phyloP scores from a whole-genome alignment of 2,113 vertebrate species.

The Anguilla japonica region DNA sequence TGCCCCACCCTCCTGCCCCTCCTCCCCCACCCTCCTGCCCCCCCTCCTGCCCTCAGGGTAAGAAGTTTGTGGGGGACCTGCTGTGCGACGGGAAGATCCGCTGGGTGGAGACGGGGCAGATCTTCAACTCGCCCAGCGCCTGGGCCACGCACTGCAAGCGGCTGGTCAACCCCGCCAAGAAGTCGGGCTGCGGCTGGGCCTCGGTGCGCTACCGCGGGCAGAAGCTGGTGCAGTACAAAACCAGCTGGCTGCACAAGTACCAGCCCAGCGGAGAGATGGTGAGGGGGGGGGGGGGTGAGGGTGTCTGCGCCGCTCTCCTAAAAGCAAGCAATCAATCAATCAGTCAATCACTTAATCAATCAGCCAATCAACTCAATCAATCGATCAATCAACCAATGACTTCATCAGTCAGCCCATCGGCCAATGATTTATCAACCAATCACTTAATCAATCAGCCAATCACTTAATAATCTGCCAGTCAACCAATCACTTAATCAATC shows the following conservation, averaged over 20 bases:
- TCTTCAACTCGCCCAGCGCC: slow-evolving; percentile 93
- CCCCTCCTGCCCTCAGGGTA: slow-evolving; percentile 72
- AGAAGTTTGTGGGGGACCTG: slow-evolving; percentile 92
- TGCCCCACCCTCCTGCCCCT: no score
- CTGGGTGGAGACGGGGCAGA: slow-evolving; percentile 93
- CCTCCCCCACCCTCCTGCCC: no score
- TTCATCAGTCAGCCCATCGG: no score
- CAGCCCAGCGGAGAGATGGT: slow-evolving; percentile 86
- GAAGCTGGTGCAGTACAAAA: slow-evolving; percentile 95
- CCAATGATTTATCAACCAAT: no score
- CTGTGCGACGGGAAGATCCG: slow-evolving; percentile 88
- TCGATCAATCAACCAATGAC: no score
- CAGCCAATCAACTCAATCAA: no score
- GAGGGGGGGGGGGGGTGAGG: slow-evolving; percentile 60
- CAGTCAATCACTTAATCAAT: no score
- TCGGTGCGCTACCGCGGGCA: slow-evolving; percentile 94
- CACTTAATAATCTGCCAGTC: no score
- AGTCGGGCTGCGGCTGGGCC: slow-evolving; percentile 95
- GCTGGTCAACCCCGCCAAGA: slow-evolving; percentile 94
- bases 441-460: no score
- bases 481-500: no score
- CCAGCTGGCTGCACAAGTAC: slow-evolving; percentile 88
- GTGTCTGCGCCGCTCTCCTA: not conserved
- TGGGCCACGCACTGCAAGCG: slow-evolving; percentile 99
- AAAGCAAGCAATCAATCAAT: no score